Percentiles rank a stretch among this genome's conserved stretches.
These are phyloP conservation scores for Lymantria dispar DNA, from an alignment of 2,888 invertebrate genomes.

Conservation along the genomic window DNA sequence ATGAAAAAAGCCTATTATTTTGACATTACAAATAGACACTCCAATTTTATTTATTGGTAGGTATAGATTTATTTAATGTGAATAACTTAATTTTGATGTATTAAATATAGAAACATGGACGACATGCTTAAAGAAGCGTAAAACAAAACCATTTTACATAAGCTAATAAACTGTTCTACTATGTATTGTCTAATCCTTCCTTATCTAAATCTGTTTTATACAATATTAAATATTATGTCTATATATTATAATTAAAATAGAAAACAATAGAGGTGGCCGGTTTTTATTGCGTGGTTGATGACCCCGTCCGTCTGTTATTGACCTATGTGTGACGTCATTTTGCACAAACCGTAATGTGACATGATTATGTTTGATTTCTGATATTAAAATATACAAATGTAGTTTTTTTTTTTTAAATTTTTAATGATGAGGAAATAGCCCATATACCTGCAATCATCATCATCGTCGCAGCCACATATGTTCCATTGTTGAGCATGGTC, in stretches of 20 bases:
- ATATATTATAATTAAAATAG: conserved; percentile 34
- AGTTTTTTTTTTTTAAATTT: neutral
- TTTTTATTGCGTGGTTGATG: conserved; percentile 32
- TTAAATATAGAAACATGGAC: too few species aligned
- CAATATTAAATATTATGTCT: conserved; percentile 13
- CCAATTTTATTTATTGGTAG: too few species aligned
- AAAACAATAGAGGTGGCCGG: conserved; percentile 33
- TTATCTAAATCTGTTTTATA: conserved; percentile 15
- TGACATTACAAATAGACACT: too few species aligned
- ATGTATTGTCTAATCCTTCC: conserved; percentile 15
- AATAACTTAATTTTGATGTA: too few species aligned
- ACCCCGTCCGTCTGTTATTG: conserved; percentile 23
- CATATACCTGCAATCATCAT: too few species aligned
- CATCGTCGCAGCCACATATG: too few species aligned
- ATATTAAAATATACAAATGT: neutral
- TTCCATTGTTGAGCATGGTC: too few species aligned
- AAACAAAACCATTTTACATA: too few species aligned
- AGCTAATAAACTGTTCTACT: neutral
- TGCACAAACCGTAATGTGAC: conserved; percentile 2
- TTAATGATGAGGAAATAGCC: neutral
- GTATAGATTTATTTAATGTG: too few species aligned
- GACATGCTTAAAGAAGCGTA: too few species aligned
- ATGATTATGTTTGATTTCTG: conserved; percentile 1
- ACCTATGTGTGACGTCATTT: conserved; percentile 23
- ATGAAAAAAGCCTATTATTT: too few species aligned